A percentile compares a stretch with the other conserved stretches of the same genome.
Evolutionary conservation across 2,113 vertebrate species (phyloP).

Genomic region (Tachysurus vachellii): DNA sequence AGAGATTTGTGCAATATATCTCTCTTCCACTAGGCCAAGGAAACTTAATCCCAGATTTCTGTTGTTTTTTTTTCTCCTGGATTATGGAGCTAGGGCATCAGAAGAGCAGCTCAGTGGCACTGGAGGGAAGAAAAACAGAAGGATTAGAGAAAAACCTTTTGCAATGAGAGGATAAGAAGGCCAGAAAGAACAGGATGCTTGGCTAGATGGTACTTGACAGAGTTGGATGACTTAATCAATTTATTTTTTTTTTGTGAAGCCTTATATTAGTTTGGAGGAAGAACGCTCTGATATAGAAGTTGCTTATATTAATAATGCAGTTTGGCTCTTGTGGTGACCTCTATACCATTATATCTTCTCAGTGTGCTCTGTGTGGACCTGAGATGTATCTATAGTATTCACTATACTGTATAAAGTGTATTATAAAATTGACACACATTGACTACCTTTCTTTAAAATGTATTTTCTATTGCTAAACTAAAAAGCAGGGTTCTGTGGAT

Average conservation of each 20-base stretch:
- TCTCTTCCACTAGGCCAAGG: slow-evolving; percentile 60
- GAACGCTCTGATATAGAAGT: not conserved
- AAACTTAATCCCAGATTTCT: slow-evolving; percentile 72
- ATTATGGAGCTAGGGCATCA: slow-evolving; percentile 58
- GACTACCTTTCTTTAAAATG: no score
- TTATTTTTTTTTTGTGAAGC: slow-evolving; percentile 20
- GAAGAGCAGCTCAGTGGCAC: slow-evolving; percentile 46
- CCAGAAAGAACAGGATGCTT: slow-evolving; percentile 36
- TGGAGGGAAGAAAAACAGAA: slow-evolving; percentile 45
- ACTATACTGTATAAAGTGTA: not conserved
- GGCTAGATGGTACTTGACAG: slow-evolving; percentile 32
- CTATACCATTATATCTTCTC: not conserved
- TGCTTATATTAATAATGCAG: not conserved
- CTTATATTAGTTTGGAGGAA: not conserved
- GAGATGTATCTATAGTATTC: not conserved
- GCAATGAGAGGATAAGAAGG: slow-evolving; percentile 53
- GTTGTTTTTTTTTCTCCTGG: slow-evolving; percentile 67
- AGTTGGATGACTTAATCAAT: slow-evolving; percentile 35
- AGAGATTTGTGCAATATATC: slow-evolving; percentile 47
- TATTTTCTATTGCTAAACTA: no score
- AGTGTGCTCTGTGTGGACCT: not conserved
- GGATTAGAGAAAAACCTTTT: slow-evolving; percentile 48
- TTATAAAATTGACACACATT: not conserved
- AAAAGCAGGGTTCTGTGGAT: no score
- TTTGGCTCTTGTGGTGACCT: not conserved